Base-by-base conservation (phyloP, 1,140 invertebrate genomes). In the Drosophila ambigua region DNA sequence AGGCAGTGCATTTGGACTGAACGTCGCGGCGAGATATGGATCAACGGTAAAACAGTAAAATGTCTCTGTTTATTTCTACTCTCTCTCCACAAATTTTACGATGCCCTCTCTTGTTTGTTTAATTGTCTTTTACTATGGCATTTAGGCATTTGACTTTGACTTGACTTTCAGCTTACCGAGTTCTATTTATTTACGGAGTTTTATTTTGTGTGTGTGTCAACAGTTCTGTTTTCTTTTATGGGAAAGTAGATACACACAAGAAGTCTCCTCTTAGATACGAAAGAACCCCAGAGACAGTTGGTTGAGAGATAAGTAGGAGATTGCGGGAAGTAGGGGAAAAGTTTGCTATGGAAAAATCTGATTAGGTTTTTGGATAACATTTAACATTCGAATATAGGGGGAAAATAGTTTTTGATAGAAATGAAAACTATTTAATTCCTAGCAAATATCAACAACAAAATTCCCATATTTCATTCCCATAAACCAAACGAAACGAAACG, bases 71-170 rank as follows among this genome's bases (percentile, higher is more conserved):
- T 20, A 44, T n/a, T 11, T 28, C 50, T 13, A 9, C 54, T 49
- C 63, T 39, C 35, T 75, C 66, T 59, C 53, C 48, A 75, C 68
- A 54, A 43, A 66, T 60, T 72, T 76, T 75, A 76, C 55, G 71
- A 72, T 64, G 48, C 39, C 59, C 66, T 24, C 46, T 11, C 76
- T 81, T 81, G 78, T 85, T 87, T 78, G 51, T 81, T 87, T 87
- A 87, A 87, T 78, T 85, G 77, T 87, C 81, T 85, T 85, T 81
- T 85, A 74, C 67, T 74, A 43, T 74, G 65, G 71, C 64, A 73
- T 85, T 84, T 76, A 51, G 59, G 39, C 44, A 39, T 39, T 64
- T 64, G 78, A 59, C 61, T 72, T 67, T 77, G 35, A 39, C 44
- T 64, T 73, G 78, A 62, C 61, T 72, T 67, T 77, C 49, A 23